phyloP scores from a whole-genome alignment of 2,888 invertebrate species.

The Drosophila robusta region DNA sequence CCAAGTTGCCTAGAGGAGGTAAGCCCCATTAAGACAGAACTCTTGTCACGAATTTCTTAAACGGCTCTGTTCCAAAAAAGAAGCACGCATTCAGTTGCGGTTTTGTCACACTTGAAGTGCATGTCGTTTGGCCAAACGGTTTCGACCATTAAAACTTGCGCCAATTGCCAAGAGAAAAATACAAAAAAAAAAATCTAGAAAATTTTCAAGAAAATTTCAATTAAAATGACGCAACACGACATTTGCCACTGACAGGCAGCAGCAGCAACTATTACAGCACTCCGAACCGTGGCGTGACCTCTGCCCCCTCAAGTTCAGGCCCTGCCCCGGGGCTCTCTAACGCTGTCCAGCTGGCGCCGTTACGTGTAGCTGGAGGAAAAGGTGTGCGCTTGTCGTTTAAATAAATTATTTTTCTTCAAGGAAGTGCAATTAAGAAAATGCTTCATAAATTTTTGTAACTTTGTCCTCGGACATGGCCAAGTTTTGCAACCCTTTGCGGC shows the following conservation, averaged over 20 bases:
- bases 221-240: conserved; percentile 70
- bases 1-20: too few species aligned
- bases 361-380: conserved; percentile 27
- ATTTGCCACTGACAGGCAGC: conserved; percentile 52
- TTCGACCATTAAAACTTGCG: conserved; percentile 41
- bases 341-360: conserved; percentile 20
- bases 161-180: conserved; percentile 35
- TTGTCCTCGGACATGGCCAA: conserved; percentile 52
- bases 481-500: conserved; percentile 17
- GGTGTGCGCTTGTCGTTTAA: conserved; percentile 84
- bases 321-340: too few species aligned
- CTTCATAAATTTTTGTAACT: conserved; percentile 83
- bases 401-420: conserved; percentile 84
- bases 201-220: conserved; percentile 71
- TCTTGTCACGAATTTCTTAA: too few species aligned
- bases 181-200: not conserved
- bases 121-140: conserved; percentile 31
- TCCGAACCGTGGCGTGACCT: conserved; percentile 39
- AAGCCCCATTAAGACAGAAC: too few species aligned
- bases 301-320: not conserved
- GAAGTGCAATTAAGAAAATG: conserved; percentile 85
- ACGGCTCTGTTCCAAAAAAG: not conserved
- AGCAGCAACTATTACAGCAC: conserved; percentile 21
- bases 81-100: too few species aligned
- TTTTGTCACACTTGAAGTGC: conserved; percentile 15